phyloP scores from a whole-genome alignment of 2,888 invertebrate species.

The Tinea pellionella region DNA sequence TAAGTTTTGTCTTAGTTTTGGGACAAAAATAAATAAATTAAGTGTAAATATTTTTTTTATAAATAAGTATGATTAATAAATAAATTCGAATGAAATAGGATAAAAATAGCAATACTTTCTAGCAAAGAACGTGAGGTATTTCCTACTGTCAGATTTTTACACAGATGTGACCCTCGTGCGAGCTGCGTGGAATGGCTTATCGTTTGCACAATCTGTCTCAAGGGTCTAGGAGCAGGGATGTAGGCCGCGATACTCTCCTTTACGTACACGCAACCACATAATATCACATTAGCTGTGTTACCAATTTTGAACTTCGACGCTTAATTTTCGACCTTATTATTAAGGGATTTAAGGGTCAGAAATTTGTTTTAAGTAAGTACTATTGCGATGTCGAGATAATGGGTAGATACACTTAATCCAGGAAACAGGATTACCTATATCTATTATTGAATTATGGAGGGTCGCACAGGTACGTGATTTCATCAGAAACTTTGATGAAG shows the following conservation, averaged over 20 bases:
- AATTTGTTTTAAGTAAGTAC: background rate
- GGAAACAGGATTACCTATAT: background rate
- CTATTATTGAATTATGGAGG: constrained; percentile 7
- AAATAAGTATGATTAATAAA: too few relatives aligned
- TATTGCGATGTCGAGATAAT: constrained; percentile 6
- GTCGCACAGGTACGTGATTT: background rate
- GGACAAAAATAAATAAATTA: too few relatives aligned
- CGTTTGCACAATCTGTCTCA: constrained; percentile 13
- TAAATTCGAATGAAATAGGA: too few relatives aligned
- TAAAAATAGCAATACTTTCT: background rate
- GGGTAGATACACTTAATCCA: constrained; percentile 10
- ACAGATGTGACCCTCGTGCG: constrained; percentile 8
- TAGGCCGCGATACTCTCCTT: constrained; percentile 8
- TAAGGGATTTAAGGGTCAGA: background rate
- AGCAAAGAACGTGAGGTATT: constrained; percentile 1
- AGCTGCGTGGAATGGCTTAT: constrained; percentile 2
- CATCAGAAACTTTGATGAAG: background rate
- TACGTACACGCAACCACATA: background rate
- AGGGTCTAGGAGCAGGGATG: background rate
- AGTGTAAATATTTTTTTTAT: too few relatives aligned
- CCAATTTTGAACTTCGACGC: too few relatives aligned
- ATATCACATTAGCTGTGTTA: background rate
- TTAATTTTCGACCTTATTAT: background rate
- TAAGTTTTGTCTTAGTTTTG: too few relatives aligned
- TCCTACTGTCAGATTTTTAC: constrained; percentile 2